These are phyloP conservation scores for Acronicta alni DNA, from an alignment of 2,888 invertebrate genomes.

Conservation along the genomic window DNA sequence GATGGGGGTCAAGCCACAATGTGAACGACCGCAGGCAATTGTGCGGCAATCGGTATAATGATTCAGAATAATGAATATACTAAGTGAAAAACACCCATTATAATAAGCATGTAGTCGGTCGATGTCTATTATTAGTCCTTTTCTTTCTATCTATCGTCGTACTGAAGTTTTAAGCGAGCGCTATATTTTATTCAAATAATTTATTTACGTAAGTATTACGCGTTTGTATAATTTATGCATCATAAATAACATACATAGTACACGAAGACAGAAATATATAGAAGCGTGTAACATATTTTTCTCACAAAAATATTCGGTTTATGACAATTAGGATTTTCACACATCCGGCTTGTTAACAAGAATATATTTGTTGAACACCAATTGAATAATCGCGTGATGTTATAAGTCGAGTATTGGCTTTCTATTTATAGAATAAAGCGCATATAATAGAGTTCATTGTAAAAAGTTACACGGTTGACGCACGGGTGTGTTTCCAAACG, in stretches of 20 bases:
- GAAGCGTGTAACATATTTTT: slow-evolving; percentile 17
- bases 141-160: slow-evolving; percentile 15
- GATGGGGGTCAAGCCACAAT: slow-evolving; percentile 64
- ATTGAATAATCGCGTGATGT: slow-evolving; percentile 30
- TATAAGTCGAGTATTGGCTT: slow-evolving; percentile 25
- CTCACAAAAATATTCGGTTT: slow-evolving; percentile 16
- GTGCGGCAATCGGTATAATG: slow-evolving; percentile 65
- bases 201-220: slow-evolving; percentile 32
- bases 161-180: slow-evolving; percentile 27
- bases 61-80: slow-evolving; percentile 65
- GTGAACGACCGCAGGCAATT: slow-evolving; percentile 69
- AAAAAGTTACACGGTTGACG: slow-evolving; percentile 57
- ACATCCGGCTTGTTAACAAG: slow-evolving; percentile 38
- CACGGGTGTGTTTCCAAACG: slow-evolving; percentile 58
- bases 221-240: slow-evolving; percentile 29
- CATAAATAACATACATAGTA: slow-evolving; percentile 36
- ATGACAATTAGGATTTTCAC: slow-evolving; percentile 37
- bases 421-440: slow-evolving; percentile 40
- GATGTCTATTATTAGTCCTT: slow-evolving; percentile 32
- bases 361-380: slow-evolving; percentile 24
- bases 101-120: slow-evolving; percentile 26
- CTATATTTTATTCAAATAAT: slow-evolving; percentile 40
- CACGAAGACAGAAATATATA: slow-evolving; percentile 26
- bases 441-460: slow-evolving; percentile 47
- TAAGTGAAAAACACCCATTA: slow-evolving; percentile 51